Conservation (phyloP, 2,797 vertebrate species). For the Morus bassanus region DNA sequence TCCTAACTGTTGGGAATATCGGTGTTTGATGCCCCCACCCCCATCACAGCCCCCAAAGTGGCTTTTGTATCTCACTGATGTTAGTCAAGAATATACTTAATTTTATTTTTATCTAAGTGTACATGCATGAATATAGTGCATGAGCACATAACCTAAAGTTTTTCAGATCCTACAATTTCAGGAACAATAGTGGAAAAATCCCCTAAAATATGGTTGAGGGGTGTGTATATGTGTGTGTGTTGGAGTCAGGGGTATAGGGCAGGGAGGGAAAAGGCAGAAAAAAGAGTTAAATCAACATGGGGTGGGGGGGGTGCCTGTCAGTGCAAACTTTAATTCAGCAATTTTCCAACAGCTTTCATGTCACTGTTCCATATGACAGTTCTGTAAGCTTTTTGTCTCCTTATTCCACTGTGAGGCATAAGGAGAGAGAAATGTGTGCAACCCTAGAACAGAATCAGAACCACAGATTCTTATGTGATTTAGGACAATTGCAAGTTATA, state of each 20-base stretch:
- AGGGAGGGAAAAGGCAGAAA: not conserved
- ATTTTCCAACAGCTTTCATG: not conserved
- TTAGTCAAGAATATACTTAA: not conserved
- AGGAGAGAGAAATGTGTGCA: not conserved
- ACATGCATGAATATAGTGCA: not conserved
- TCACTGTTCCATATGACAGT: not conserved
- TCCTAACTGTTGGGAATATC: not conserved
- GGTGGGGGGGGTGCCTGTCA: fast-evolving
- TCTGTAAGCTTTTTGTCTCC: not conserved
- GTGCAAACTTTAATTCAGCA: not conserved
- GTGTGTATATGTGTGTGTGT: not conserved
- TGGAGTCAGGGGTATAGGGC: fast-evolving
- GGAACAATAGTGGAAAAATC: not conserved
- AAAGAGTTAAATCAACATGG: not conserved
- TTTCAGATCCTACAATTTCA: not conserved
- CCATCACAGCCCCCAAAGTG: not conserved
- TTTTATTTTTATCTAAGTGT: not conserved
- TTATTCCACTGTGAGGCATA: not conserved
- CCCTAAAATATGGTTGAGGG: not conserved
- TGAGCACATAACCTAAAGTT: not conserved
- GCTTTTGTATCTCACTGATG: not conserved
- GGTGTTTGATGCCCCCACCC: fast-evolving
- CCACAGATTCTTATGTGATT: not conserved
- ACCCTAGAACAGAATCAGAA: not conserved
- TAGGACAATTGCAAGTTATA: not conserved